Conservation (phyloP, 2,888 invertebrate species). For the Watsonalla binaria region DNA sequence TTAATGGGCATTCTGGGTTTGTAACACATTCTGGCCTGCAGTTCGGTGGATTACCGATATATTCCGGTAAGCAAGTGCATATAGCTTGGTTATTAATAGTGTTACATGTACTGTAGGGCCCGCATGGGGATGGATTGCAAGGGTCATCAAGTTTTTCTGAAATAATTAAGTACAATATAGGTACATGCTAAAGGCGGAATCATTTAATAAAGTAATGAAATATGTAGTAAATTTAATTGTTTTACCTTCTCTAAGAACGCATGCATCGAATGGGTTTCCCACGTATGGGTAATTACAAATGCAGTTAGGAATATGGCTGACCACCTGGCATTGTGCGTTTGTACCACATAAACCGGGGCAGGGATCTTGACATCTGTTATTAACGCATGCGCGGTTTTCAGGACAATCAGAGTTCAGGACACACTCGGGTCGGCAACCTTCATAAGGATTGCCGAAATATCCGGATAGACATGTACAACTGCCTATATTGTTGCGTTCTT, state of each 20-base stretch:
- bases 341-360: conserved; percentile 88
- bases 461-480: conserved; percentile 84
- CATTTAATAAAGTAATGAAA: too few species aligned
- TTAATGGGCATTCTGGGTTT: conserved; percentile 87
- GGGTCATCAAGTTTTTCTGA: conserved; percentile 76
- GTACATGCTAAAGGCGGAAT: neutral
- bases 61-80: conserved; percentile 84
- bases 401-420: conserved; percentile 83
- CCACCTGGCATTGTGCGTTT: conserved; percentile 85
- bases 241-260: conserved; percentile 57
- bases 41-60: conserved; percentile 85
- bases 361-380: conserved; percentile 83
- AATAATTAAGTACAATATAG: conserved; percentile 12
- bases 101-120: conserved; percentile 85
- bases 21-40: conserved; percentile 89
- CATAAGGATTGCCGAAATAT: conserved; percentile 84
- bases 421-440: conserved; percentile 86
- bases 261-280: conserved; percentile 83
- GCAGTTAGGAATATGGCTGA: conserved; percentile 88
- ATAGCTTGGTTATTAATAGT: conserved; percentile 81
- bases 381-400: conserved; percentile 81
- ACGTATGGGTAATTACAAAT: conserved; percentile 81
- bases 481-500: conserved; percentile 81
- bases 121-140: conserved; percentile 88
- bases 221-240: too few species aligned